These are phyloP conservation scores for Ryuthela nishihirai DNA, from an alignment of 2,888 invertebrate species.

Conservation along the genomic window DNA sequence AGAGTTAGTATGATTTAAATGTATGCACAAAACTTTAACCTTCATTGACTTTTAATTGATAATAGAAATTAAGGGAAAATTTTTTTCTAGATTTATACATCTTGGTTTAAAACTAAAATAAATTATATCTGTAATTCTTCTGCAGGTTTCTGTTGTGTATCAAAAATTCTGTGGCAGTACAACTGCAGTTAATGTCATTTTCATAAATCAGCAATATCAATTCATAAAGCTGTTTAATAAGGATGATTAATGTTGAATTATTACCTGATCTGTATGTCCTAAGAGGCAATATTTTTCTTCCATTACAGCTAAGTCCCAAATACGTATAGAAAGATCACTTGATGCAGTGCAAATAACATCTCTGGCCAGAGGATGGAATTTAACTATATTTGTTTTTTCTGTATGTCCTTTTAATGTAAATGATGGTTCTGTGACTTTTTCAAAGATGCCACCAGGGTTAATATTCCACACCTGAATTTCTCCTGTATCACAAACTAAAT, in stretches of 20 bases:
- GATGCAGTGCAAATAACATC: constrained; percentile 84
- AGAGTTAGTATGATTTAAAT: not conserved
- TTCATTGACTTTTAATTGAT: no score
- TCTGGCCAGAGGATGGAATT: constrained; percentile 83
- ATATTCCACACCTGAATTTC: constrained; percentile 74
- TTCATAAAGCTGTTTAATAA: no score
- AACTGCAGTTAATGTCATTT: no score
- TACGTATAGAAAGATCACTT: constrained; percentile 80
- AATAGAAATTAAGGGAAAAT: no score
- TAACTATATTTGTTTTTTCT: constrained; percentile 87
- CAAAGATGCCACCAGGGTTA: constrained; percentile 66
- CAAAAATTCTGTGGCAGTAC: no score
- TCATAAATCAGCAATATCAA: no score
- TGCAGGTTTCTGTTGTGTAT: no score
- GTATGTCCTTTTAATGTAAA: constrained; percentile 61
- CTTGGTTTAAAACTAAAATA: no score
- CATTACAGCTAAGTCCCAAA: constrained; percentile 68
- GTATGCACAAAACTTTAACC: no score
- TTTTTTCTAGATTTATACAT: no score
- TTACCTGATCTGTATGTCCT: constrained; percentile 73
- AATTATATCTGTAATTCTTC: no score
- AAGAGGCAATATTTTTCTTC: constrained; percentile 64
- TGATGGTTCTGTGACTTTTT: constrained; percentile 73
- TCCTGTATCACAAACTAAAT: constrained; percentile 79
- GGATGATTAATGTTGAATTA: not conserved